Percentiles rank a stretch among this genome's conserved stretches.
These are phyloP conservation scores for Daubentonia madagascariensis DNA, from an alignment of 2,113 vertebrate species.

Conservation along the genomic window DNA sequence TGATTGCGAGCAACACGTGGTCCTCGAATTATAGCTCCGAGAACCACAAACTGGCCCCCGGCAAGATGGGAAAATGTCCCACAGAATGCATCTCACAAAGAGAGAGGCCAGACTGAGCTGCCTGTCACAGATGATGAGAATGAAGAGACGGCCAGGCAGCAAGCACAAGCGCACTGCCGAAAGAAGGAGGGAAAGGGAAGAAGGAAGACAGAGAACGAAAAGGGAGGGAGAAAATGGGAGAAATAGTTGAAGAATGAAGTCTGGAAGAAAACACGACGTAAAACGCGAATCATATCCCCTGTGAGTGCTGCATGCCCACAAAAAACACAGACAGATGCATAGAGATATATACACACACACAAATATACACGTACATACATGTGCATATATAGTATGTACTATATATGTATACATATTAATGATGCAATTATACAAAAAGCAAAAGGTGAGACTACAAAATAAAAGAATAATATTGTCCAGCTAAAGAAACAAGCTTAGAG, in stretches of 20 bases:
- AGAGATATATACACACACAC: background rate
- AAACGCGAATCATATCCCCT: background rate
- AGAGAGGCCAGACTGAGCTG: background rate
- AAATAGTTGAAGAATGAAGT: background rate
- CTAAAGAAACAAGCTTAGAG: background rate
- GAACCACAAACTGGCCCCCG: background rate
- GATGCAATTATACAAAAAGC: background rate
- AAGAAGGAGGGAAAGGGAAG: too few relatives aligned
- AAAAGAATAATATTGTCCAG: background rate
- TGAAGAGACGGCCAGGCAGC: background rate
- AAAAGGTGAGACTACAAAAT: background rate
- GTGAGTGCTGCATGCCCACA: background rate
- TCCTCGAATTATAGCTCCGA: background rate
- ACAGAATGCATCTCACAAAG: background rate
- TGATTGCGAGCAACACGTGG: fast-evolving
- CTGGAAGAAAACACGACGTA: background rate
- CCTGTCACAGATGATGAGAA: background rate
- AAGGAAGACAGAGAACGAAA: too few relatives aligned
- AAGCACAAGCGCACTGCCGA: fast-evolving
- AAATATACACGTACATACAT: background rate
- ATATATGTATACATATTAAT: background rate
- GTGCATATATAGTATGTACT: background rate
- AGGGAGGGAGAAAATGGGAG: too few relatives aligned
- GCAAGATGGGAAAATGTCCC: background rate
- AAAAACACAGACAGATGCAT: too few relatives aligned